A percentile compares a stretch with the other conserved stretches of the same genome.
These are phyloP conservation scores for Antechinus stuartii DNA, from an alignment of 2,113 vertebrate species.

Conservation along the genomic window DNA sequence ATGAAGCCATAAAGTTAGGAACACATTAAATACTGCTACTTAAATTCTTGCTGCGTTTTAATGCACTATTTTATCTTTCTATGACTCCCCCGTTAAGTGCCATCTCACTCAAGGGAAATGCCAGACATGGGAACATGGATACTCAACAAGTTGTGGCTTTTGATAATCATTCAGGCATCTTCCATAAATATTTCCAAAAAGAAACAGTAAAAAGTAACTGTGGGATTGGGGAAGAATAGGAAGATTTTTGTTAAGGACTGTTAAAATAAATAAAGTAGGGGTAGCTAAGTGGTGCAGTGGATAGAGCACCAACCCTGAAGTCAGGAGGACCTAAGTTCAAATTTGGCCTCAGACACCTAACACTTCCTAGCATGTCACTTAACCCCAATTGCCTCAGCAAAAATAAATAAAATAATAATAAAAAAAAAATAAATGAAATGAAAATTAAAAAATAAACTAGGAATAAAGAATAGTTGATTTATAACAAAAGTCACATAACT, in stretches of 20 bases:
- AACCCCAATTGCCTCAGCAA: too few relatives aligned
- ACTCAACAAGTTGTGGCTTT: neutral
- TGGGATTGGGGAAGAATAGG: too few relatives aligned
- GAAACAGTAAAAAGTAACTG: neutral
- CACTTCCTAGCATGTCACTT: too few relatives aligned
- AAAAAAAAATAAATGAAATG: neutral
- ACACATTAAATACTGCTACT: conserved; percentile 20
- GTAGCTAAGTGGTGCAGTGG: too few relatives aligned
- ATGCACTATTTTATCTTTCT: conserved; percentile 6
- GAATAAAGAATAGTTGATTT: neutral
- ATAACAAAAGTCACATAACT: neutral
- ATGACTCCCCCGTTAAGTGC: neutral
- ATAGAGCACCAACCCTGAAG: too few relatives aligned
- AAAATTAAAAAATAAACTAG: neutral
- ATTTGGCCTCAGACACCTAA: too few relatives aligned
- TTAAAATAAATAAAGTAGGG: too few relatives aligned
- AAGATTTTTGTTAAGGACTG: neutral
- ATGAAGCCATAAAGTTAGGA: neutral
- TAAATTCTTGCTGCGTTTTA: conserved; percentile 32
- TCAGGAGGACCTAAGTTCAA: too few relatives aligned
- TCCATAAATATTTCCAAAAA: neutral
- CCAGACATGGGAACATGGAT: neutral
- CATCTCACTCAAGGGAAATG: neutral
- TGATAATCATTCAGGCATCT: conserved; percentile 19
- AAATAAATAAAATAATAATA: too few relatives aligned